Conservation (phyloP, 2,888 invertebrate genomes). For the Cephus spinipes region DNA sequence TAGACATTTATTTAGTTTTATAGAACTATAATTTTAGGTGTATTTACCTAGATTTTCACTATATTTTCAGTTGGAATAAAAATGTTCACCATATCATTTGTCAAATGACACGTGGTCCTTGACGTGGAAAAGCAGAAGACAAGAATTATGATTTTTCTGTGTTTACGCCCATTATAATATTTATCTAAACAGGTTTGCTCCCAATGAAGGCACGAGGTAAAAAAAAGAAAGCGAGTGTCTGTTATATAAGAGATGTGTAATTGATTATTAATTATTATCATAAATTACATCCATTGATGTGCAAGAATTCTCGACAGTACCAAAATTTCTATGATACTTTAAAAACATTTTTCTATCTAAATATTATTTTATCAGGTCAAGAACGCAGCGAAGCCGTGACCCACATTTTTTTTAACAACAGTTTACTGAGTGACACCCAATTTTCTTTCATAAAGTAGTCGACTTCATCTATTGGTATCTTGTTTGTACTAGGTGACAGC, state of each 20-base stretch:
- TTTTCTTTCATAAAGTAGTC: not conserved
- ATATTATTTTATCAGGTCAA: not conserved
- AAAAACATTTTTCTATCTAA: not conserved
- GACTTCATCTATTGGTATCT: not conserved
- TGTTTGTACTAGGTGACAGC: slow-evolving; percentile 51
- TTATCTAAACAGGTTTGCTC: not conserved
- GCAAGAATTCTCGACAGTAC: not conserved
- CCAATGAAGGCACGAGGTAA: not conserved
- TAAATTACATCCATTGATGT: not conserved
- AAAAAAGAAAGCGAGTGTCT: slow-evolving; percentile 19
- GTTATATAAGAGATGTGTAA: slow-evolving; percentile 10
- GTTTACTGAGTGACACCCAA: not conserved
- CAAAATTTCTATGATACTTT: not conserved
- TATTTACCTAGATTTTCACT: not conserved
- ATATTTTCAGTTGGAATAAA: not conserved
- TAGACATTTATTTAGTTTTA: not conserved
- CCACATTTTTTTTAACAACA: not conserved
- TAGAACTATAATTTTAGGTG: not conserved
- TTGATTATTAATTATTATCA: no score
- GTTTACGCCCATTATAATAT: not conserved
- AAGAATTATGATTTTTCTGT: not conserved
- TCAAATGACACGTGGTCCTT: not conserved
- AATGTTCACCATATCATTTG: not conserved
- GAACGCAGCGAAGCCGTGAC: not conserved
- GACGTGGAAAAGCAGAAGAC: not conserved